Evolutionary conservation across 2,113 vertebrate genomes (phyloP).

Genomic region (Leucopsar rothschildi): DNA sequence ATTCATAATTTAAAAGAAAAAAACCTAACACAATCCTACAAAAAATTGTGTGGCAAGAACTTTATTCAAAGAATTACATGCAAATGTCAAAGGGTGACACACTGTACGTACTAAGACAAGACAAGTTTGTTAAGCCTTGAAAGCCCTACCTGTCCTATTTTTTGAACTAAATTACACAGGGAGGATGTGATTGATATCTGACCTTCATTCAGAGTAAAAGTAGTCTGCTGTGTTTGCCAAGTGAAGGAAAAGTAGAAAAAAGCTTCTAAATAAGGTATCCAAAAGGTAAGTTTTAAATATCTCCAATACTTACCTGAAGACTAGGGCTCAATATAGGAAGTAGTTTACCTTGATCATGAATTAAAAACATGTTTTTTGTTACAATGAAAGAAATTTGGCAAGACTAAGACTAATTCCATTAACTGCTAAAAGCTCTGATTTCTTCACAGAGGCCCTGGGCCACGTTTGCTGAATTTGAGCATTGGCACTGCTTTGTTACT

Average conservation of each 20-base stretch:
- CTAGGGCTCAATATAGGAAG: neutral
- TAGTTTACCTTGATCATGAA: neutral
- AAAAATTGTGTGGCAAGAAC: neutral
- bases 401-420: neutral
- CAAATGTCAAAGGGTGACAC: neutral
- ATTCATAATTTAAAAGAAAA: neutral
- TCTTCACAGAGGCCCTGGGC: neutral
- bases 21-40: neutral
- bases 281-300: neutral
- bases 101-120: neutral
- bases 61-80: neutral
- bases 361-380: neutral
- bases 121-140: neutral
- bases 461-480: accelerated
- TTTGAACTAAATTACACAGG: neutral
- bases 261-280: neutral
- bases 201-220: neutral
- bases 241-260: neutral
- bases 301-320: neutral
- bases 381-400: neutral
- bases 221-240: neutral
- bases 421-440: neutral
- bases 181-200: neutral
- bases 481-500: neutral
- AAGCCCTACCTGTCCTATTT: neutral